These are phyloP conservation scores for Pangasius macronema DNA, from an alignment of 2,797 vertebrate species.

Conservation along the genomic window DNA sequence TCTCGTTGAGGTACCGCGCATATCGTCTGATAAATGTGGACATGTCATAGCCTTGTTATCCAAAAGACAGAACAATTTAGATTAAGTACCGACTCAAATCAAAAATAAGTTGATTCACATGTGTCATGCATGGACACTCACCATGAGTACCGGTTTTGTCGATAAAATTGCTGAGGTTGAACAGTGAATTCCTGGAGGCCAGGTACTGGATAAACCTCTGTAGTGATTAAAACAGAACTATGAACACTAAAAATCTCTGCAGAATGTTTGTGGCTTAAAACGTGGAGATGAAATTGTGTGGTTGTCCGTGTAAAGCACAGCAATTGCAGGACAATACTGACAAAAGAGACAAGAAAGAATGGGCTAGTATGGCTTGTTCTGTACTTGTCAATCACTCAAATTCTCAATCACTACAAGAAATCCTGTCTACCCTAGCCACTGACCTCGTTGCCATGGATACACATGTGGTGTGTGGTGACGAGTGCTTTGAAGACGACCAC, in stretches of 20 bases:
- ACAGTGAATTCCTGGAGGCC: slow-evolving; percentile 97
- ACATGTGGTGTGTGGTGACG: slow-evolving; percentile 94
- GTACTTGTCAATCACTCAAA: not conserved
- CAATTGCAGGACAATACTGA: not conserved
- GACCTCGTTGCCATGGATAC: slow-evolving; percentile 98
- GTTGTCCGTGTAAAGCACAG: not conserved
- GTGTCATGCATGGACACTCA: slow-evolving; percentile 66
- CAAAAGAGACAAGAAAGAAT: not conserved
- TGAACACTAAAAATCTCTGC: not conserved
- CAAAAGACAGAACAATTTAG: not conserved
- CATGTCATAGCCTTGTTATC: slow-evolving; percentile 92
- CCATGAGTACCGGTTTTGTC: slow-evolving; percentile 99
- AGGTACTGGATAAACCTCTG: slow-evolving; percentile 99
- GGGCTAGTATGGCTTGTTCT: not conserved
- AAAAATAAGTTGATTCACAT: not conserved
- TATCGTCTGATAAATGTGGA: slow-evolving; percentile 99
- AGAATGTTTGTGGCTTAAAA: not conserved
- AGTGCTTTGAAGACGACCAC: slow-evolving; percentile 99
- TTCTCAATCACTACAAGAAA: not conserved
- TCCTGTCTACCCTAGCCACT: slow-evolving; percentile 40
- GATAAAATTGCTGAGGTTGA: slow-evolving; percentile 99
- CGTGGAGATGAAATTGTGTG: too few species aligned
- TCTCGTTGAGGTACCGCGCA: slow-evolving; percentile 97
- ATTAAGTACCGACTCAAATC: not conserved
- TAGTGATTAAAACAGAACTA: slow-evolving; percentile 56